These are phyloP conservation scores for Margaritifera margaritifera DNA, from an alignment of 2,888 invertebrate genomes.

Conservation along the genomic window DNA sequence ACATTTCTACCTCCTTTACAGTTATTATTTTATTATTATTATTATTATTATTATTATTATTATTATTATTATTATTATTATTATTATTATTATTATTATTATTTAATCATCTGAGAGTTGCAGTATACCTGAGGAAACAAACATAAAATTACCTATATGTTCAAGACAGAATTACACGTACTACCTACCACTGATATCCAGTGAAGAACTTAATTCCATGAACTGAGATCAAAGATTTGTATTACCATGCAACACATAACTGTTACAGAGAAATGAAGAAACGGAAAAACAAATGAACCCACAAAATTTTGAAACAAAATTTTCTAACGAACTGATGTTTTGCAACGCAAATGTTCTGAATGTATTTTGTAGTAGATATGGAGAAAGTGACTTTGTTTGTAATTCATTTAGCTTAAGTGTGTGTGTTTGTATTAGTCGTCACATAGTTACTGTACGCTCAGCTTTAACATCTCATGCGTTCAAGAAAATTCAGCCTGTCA, in stretches of 20 bases:
- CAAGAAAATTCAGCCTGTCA: no score
- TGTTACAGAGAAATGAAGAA: neutral
- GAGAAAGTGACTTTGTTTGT: no score
- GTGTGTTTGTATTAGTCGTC: no score
- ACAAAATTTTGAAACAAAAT: neutral
- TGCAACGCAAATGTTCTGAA: neutral
- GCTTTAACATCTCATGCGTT: no score
- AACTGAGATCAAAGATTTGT: no score
- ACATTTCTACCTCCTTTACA: neutral
- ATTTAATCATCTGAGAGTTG: slow-evolving; percentile 2
- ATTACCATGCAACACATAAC: neutral
- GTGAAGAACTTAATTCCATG: neutral
- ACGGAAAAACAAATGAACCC: slow-evolving; percentile 3
- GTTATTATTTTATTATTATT: slow-evolving; percentile 11
- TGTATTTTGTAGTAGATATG: neutral
- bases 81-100: slow-evolving; percentile 1
- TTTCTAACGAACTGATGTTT: slow-evolving; percentile 1
- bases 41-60: slow-evolving; percentile 8
- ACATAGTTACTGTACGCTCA: no score
- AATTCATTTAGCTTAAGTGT: no score
- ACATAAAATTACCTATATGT: neutral
- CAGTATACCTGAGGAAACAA: neutral
- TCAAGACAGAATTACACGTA: no score
- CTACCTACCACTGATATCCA: no score
- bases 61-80: slow-evolving; percentile 1